phyloP scores from a whole-genome alignment of 2,113 vertebrate species.

The Recurvirostra avosetta region DNA sequence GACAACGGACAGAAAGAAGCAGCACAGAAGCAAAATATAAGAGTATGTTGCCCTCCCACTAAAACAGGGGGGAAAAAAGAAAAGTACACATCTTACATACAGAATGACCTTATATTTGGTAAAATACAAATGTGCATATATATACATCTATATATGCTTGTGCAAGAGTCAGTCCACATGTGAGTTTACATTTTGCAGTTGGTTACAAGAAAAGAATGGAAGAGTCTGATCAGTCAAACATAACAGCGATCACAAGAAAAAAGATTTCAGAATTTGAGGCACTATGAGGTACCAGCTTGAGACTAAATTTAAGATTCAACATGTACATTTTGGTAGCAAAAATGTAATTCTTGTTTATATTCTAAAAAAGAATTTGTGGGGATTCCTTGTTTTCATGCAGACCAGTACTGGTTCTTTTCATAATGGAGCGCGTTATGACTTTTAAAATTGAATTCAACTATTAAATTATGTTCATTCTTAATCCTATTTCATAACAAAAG shows the following conservation, averaged over 20 bases:
- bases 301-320: not conserved
- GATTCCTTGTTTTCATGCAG: not conserved
- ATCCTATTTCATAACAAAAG: not conserved
- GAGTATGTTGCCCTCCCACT: not conserved
- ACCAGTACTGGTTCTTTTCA: not conserved
- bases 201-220: not conserved
- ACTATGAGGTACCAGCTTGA: not conserved
- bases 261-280: not conserved
- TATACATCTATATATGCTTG: not conserved
- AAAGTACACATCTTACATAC: not conserved
- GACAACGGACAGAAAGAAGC: not conserved
- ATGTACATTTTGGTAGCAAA: not conserved
- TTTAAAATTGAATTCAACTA: not conserved
- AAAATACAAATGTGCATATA: not conserved
- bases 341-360: not conserved
- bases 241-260: not conserved
- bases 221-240: not conserved
- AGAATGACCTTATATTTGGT: not conserved
- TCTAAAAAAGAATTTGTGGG: not conserved
- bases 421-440: not conserved
- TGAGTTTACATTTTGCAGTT: not conserved
- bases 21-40: not conserved
- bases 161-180: not conserved
- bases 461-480: not conserved
- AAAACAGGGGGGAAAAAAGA: fast-evolving